These are phyloP conservation scores for Salvelinus alpinus DNA, from an alignment of 2,113 vertebrate genomes.

Conservation along the genomic window DNA sequence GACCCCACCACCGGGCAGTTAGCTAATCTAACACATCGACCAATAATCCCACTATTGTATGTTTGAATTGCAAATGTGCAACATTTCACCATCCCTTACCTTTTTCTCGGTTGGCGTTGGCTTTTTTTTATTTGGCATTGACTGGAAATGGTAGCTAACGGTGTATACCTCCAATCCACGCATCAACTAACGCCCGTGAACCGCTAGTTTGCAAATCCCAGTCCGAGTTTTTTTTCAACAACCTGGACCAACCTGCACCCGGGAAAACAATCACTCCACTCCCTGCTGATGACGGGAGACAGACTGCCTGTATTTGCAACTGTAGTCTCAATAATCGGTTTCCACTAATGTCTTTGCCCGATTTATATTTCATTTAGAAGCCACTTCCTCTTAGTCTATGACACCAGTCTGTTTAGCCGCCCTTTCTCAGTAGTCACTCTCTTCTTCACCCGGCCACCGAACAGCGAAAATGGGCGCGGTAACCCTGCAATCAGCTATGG, in stretches of 20 bases:
- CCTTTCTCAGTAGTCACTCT: constrained; percentile 15
- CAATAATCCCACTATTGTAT: constrained; percentile 34
- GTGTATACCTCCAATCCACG: constrained; percentile 69
- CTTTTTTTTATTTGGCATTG: constrained; percentile 76
- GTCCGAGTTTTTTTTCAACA: constrained; percentile 53
- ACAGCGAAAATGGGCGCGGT: constrained; percentile 80
- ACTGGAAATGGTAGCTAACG: constrained; percentile 66
- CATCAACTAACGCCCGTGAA: constrained; percentile 68
- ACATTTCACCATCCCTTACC: constrained; percentile 56
- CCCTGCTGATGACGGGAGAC: constrained; percentile 20
- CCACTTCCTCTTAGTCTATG: constrained; percentile 20
- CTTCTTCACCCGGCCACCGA: constrained; percentile 71
- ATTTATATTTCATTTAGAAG: background rate
- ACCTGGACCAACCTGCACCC: constrained; percentile 56
- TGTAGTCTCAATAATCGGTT: constrained; percentile 23
- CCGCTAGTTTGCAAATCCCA: constrained; percentile 70
- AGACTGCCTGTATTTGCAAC: background rate
- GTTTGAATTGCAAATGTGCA: background rate
- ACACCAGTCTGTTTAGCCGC: too few relatives aligned
- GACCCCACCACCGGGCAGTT: constrained; percentile 64
- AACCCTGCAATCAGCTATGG: constrained; percentile 77
- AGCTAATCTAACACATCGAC: too few relatives aligned
- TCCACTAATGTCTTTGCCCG: background rate
- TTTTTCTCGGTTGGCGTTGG: constrained; percentile 66
- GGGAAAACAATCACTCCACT: constrained; percentile 63